phyloP scores from a whole-genome alignment of 2,888 invertebrate species.

The Oegoconia quadripuncta region DNA sequence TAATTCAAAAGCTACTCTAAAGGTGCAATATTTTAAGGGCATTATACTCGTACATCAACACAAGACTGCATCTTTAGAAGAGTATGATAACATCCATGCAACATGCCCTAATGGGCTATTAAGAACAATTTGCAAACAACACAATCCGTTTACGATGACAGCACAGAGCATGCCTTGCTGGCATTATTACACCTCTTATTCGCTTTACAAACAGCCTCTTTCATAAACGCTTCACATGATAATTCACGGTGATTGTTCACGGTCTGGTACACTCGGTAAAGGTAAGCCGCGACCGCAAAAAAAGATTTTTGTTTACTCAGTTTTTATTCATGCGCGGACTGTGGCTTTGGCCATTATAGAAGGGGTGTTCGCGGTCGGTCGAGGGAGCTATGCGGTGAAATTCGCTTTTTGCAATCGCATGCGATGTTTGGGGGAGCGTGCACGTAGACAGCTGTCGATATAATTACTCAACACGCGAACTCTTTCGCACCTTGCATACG shows the following conservation, averaged over 20 bases:
- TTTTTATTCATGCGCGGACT: constrained; percentile 61
- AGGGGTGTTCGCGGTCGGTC: constrained; percentile 41
- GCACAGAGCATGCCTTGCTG: constrained; percentile 37
- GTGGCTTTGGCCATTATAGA: constrained; percentile 55
- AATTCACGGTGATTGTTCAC: constrained; percentile 73
- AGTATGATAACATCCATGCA: constrained; percentile 33
- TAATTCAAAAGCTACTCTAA: background rate
- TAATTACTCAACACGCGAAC: constrained; percentile 70
- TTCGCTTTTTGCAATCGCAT: constrained; percentile 57
- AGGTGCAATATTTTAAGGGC: constrained; percentile 2
- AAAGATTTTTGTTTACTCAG: constrained; percentile 68
- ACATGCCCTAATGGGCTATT: constrained; percentile 36
- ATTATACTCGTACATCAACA: constrained; percentile 8
- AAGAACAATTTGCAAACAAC: constrained; percentile 56
- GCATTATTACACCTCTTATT: constrained; percentile 57
- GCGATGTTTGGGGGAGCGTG: constrained; percentile 57
- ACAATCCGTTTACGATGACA: constrained; percentile 56
- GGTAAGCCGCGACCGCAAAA: constrained; percentile 73
- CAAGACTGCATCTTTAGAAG: constrained; percentile 25
- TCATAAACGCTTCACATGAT: constrained; percentile 70
- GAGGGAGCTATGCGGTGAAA: constrained; percentile 38
- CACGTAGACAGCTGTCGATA: constrained; percentile 65
- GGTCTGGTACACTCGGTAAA: constrained; percentile 71
- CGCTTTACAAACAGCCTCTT: constrained; percentile 66
- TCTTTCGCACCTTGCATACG: constrained; percentile 72